These are phyloP conservation scores for Sarcoramphus papa DNA, from an alignment of 2,797 vertebrate species.

Conservation along the genomic window DNA sequence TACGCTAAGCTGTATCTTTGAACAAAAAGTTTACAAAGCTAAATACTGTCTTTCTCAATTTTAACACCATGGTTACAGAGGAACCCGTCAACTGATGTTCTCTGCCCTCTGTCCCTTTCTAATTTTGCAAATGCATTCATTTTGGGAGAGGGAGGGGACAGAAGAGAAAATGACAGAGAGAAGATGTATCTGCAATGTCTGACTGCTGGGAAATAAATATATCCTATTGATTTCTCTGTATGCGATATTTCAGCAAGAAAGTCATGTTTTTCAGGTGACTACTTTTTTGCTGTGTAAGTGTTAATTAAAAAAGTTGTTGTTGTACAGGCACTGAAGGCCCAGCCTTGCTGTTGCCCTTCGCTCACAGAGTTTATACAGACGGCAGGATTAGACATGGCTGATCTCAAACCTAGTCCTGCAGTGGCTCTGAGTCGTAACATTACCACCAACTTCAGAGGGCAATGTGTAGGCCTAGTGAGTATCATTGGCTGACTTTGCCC, in stretches of 20 bases:
- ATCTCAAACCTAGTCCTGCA: background rate
- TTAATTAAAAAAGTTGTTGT: background rate
- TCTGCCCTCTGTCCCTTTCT: background rate
- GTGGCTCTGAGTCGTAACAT: background rate
- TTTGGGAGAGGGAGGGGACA: background rate
- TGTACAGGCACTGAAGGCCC: background rate
- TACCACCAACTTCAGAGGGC: background rate
- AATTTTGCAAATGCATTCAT: background rate
- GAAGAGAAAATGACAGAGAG: background rate
- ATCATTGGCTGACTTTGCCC: background rate
- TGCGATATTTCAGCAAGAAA: background rate
- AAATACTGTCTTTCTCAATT: background rate
- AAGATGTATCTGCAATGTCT: background rate
- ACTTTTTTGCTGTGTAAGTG: background rate
- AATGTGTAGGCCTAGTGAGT: background rate
- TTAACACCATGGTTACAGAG: background rate
- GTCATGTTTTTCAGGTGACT: background rate
- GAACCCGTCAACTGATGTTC: background rate
- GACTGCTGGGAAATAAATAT: background rate
- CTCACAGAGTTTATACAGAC: background rate
- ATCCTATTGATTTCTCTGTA: background rate
- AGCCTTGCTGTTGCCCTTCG: accelerated
- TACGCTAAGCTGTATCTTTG: background rate
- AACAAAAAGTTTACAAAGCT: background rate
- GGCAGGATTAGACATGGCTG: background rate